Base-by-base conservation (phyloP, 2,888 invertebrate species). In the Baccha elongata region DNA sequence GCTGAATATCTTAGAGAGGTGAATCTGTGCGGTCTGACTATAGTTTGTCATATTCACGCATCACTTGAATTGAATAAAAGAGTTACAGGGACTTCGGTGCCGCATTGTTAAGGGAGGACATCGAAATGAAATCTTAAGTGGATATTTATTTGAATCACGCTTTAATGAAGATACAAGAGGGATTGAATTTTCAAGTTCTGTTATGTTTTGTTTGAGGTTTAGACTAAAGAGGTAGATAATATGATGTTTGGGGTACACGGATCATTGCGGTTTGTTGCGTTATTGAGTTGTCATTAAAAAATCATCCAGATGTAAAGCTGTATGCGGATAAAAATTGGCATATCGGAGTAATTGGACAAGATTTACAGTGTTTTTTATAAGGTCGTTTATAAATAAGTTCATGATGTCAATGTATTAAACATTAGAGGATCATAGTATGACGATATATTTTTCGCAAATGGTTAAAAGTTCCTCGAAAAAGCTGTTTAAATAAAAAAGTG, bases 1-100 rank as follows among this genome's bases (percentile, higher is more conserved):
- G 4, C 32, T 11, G 10, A 32, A 19, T 44, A 8, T 60, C 44
- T 37, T 21, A 15, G 21, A 42, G 50, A 65, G 76, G 76, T 64
- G 68, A 68, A 64, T 67, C 68, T 55, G 72, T 83, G 83, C 75
- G 81, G 81, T 76, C 58, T 62, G 7, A 17, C 52, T 19, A 52
- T 80, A 71, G 71, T 72, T 75, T 71, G 75, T 71, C 75, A 72
- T 67, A 53, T 81, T 81, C 81, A 81, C 81, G 81, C 81, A 81
- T 81, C 71, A 42, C 81, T 81, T 67, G 46, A 29, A 55, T 26
- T 52, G 60, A 15, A 81, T 76, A 75, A 72, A 81, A 76, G 81
- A 75, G 81, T 81, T 81, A 52, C 40, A 64, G 46, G 13, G 72
- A 73, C 35, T 60, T n/a, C 19, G 19, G 5, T 1, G 32, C 8